Evolutionary conservation across 2,797 vertebrate genomes (phyloP), one percentile per base, ranked within the genome.

Genomic region (Malacoraja senta): DNA sequence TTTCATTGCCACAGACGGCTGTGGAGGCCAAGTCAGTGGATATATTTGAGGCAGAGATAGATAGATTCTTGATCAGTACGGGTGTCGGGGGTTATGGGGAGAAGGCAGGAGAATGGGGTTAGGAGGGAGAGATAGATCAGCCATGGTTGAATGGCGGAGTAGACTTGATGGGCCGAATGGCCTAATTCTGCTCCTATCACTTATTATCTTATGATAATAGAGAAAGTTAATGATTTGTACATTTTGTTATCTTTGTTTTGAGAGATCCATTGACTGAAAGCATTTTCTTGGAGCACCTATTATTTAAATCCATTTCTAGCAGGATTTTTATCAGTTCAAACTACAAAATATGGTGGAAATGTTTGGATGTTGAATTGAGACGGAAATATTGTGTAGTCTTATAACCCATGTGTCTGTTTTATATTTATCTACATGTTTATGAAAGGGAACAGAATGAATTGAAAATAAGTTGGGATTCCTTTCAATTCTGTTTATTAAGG

Each of bases 351-450:
- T 81, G 19, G 7, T 81, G 53, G 44, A 84, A 84, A 63, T 58
- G 83, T 86, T 86, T 86, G 83, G 58, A 63, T 86, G 26, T 86
- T 63, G 58, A 86, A 65, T 2, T 86, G 83, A 86, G 58, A 29
- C 58, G 21, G 10, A 65, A 65, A 71, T 19, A 65, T 86, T 86
- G 83, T 65, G 15, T 15, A n/a, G 12, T 15, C 81, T 84, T 8
- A 8, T 3, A 84, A 61, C n/a, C 24, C 35, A 12, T 61, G 26
- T 21, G 68, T 15, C 13, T 71, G 17, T 71, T 68, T 68, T 71
- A 71, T 71, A 71, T 71, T 71, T 71, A 53, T 71, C 2, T 32
- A 35, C n/a, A 58, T 58, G 7, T 65, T 86, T 63, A 63, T 19
- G 63, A 32, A 86, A 63, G 6, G 53, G 24, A 84, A 61, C 81